Evolutionary conservation across 2,888 invertebrate genomes (phyloP).

Genomic region (Stenotaenia linearis): DNA sequence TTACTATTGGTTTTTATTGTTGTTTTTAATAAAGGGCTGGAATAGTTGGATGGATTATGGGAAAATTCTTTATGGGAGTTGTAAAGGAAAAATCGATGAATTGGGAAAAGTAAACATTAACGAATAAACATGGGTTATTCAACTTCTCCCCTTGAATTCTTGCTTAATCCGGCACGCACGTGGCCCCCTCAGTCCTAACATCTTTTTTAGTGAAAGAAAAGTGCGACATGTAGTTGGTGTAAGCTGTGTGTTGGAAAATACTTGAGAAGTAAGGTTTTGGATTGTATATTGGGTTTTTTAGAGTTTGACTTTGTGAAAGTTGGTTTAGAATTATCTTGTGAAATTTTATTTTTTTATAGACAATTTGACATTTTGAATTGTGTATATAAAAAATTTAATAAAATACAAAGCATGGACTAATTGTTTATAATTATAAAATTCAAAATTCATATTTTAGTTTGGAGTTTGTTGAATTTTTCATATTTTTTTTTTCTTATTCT

Average conservation of each 20-base stretch:
- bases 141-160: neutral
- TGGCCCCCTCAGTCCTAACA: neutral
- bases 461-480: no score
- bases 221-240: neutral
- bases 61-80: neutral
- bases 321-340: no score
- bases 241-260: neutral
- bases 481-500: no score
- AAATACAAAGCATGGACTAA: no score
- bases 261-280: neutral
- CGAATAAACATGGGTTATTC: neutral
- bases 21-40: neutral
- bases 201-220: neutral
- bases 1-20: neutral
- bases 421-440: no score
- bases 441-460: no score
- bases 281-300: no score
- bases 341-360: no score
- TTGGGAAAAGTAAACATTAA: neutral
- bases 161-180: slow-evolving; percentile 6
- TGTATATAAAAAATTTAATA: no score
- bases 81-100: neutral
- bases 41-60: neutral
- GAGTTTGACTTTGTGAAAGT: no score
- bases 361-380: no score